Percentiles rank a stretch among this genome's conserved stretches.
Conservation (phyloP, 2,113 vertebrate species). For the Phylloscopus whistleri region DNA sequence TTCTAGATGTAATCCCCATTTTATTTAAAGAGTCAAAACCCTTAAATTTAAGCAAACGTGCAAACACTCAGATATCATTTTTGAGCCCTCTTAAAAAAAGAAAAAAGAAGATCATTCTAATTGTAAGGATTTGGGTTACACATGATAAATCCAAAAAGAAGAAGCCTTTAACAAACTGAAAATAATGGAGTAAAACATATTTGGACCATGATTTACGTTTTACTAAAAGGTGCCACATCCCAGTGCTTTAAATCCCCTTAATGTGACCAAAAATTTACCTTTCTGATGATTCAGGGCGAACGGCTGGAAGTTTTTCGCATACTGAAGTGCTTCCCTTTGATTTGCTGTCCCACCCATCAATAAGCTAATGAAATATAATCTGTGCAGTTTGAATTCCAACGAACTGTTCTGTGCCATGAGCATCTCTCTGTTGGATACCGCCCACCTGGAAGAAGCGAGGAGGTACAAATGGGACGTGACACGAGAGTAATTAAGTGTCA, state of each 20-base stretch:
- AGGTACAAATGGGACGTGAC: background rate
- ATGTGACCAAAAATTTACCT: slow-evolving; percentile 50
- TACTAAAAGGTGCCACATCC: background rate
- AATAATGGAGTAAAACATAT: background rate
- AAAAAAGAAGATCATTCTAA: background rate
- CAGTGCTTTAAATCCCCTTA: background rate
- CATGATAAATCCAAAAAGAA: background rate
- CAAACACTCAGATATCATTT: background rate
- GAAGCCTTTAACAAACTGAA: background rate
- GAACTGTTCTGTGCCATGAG: slow-evolving; percentile 87
- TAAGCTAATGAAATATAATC: slow-evolving; percentile 85
- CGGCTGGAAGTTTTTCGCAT: slow-evolving; percentile 85
- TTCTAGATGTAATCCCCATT: background rate
- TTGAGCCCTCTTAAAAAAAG: background rate
- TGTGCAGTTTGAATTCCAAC: slow-evolving; percentile 83
- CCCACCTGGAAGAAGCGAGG: slow-evolving; percentile 74
- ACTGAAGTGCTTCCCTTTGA: slow-evolving; percentile 83
- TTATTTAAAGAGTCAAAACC: background rate
- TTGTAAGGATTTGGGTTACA: background rate
- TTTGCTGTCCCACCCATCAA: slow-evolving; percentile 85
- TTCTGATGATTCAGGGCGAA: slow-evolving; percentile 87
- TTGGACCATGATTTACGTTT: background rate
- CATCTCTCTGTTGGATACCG: slow-evolving; percentile 86
- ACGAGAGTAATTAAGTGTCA: background rate
- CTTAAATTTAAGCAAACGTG: background rate